phyloP scores from a whole-genome alignment of 1,140 invertebrate species.

The Himalopsyche phryganea region DNA sequence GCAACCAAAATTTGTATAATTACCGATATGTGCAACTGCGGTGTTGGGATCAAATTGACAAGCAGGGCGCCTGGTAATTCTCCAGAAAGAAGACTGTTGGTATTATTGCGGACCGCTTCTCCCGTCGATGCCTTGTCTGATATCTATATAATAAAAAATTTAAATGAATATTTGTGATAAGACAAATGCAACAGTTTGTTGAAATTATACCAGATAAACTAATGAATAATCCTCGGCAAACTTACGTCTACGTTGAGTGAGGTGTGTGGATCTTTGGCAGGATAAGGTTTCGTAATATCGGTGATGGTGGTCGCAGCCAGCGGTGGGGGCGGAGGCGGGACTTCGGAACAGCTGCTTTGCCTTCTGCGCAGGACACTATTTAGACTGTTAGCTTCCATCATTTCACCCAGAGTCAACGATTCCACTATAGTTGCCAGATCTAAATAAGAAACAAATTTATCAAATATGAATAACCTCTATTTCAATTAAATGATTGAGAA shows the following conservation, averaged over 20 bases:
- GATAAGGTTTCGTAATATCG: conserved; percentile 52
- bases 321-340: conserved; percentile 18
- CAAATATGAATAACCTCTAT: too few relatives aligned
- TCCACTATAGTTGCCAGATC: conserved; percentile 84
- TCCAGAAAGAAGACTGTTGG: conserved; percentile 71
- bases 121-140: conserved; percentile 29
- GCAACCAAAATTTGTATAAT: too few relatives aligned
- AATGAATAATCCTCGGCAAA: too few relatives aligned
- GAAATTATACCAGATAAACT: too few relatives aligned
- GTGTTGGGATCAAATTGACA: conserved; percentile 37
- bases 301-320: conserved; percentile 46
- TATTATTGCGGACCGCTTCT: conserved; percentile 73
- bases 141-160: conserved; percentile 29
- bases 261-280: conserved; percentile 48
- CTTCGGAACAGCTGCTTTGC: conserved; percentile 39
- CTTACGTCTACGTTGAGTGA: conserved; percentile 30
- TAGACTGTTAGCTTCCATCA: conserved; percentile 31
- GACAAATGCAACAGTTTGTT: too few relatives aligned
- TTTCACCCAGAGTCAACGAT: conserved; percentile 64
- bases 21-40: conserved; percentile 44
- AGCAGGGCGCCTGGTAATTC: conserved; percentile 50
- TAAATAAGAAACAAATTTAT: conserved; percentile 39
- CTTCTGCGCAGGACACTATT: conserved; percentile 36
- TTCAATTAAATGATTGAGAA: too few relatives aligned
- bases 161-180: too few relatives aligned